Percentiles rank a stretch among this genome's conserved stretches.
These are phyloP conservation scores for Metellina segmentata DNA, from an alignment of 2,888 invertebrate species.

Conservation along the genomic window DNA sequence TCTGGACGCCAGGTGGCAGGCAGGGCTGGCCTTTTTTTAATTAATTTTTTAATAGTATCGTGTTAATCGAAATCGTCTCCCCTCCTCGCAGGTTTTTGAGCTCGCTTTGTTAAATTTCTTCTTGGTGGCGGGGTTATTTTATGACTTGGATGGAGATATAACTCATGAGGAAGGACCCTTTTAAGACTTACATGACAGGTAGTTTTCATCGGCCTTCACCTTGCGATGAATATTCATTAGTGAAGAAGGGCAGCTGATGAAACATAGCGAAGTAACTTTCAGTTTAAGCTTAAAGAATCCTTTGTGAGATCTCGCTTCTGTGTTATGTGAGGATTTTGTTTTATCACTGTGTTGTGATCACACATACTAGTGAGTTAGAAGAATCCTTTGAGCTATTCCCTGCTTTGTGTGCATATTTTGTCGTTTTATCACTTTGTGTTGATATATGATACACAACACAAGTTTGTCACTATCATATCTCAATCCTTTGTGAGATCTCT, in stretches of 20 bases:
- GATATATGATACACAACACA: too few species aligned
- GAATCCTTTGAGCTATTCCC: too few species aligned
- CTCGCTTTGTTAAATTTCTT: neutral
- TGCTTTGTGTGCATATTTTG: too few species aligned
- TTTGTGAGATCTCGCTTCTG: neutral
- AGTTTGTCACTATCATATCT: too few species aligned
- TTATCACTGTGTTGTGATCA: too few species aligned
- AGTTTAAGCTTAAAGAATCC: neutral
- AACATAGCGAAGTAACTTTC: neutral
- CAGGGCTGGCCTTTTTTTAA: conserved; percentile 31
- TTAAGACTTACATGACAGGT: conserved; percentile 17
- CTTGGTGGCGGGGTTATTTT: neutral
- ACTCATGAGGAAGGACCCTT: neutral
- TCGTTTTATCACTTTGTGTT: too few species aligned
- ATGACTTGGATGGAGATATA: neutral
- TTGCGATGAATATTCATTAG: neutral
- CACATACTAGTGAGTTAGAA: too few species aligned
- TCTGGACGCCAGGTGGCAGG: conserved; percentile 34
- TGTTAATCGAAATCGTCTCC: conserved; percentile 2
- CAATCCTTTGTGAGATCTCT: too few species aligned
- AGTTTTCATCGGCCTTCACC: neutral
- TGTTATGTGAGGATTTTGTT: neutral
- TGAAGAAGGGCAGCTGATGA: neutral
- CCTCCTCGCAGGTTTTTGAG: neutral
- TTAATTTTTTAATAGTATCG: conserved; percentile 39